Percentiles rank a stretch among this genome's conserved stretches.
phyloP scores from a whole-genome alignment of 2,888 invertebrate genomes.

The Tribolium freemani region DNA sequence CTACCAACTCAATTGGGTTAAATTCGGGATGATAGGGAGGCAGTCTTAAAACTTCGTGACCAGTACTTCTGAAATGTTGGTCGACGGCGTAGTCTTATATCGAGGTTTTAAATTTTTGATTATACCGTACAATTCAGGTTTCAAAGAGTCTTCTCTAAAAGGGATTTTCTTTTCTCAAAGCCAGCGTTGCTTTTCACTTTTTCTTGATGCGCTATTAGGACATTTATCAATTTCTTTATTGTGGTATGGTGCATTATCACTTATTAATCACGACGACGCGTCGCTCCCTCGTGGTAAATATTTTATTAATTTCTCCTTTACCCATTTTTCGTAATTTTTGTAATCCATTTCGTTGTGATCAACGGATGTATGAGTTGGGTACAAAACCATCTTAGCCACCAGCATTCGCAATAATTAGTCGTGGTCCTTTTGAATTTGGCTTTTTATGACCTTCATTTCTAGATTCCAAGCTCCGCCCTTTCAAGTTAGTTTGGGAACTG shows the following conservation, averaged over 20 bases:
- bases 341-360: slow-evolving; percentile 42
- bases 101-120: slow-evolving; percentile 29
- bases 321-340: slow-evolving; percentile 44
- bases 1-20: slow-evolving; percentile 40
- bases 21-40: no score
- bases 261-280: slow-evolving; percentile 51
- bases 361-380: slow-evolving; percentile 32
- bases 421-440: slow-evolving; percentile 37
- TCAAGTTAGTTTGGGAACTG: slow-evolving; percentile 35
- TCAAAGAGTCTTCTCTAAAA: slow-evolving; percentile 7
- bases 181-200: slow-evolving; percentile 3
- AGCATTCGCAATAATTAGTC: slow-evolving; percentile 42
- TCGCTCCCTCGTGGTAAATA: slow-evolving; percentile 47
- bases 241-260: slow-evolving; percentile 47
- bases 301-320: slow-evolving; percentile 32
- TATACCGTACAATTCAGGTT: slow-evolving; percentile 13
- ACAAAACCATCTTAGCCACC: slow-evolving; percentile 44
- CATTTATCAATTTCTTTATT: slow-evolving; percentile 4
- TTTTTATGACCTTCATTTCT: slow-evolving; percentile 35
- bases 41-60: slow-evolving; percentile 34
- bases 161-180: not conserved
- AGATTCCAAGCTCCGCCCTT: slow-evolving; percentile 43
- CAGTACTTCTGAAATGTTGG: not conserved
- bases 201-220: not conserved
- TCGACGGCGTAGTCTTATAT: slow-evolving; percentile 14